Evolutionary conservation across 2,797 vertebrate species (phyloP).

Genomic region (Acanthurus leucopareius): DNA sequence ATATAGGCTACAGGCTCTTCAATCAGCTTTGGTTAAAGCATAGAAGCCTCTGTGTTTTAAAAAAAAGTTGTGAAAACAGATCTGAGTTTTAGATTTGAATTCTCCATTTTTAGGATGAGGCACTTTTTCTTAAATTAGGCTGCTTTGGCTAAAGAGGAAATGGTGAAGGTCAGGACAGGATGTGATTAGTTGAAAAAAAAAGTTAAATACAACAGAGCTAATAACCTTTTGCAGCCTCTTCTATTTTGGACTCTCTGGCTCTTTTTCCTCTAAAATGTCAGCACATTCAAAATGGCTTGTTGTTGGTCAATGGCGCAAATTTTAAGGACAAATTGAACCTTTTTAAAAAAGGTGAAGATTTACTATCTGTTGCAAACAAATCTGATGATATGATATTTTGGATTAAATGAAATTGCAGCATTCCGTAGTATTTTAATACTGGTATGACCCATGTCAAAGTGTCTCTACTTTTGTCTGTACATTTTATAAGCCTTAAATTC

Average conservation of each 20-base stretch:
- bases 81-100: background rate
- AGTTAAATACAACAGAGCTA: background rate
- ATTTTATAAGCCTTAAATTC: background rate
- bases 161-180: background rate
- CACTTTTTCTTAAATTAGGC: background rate
- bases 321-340: background rate
- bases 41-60: background rate
- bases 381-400: too few relatives aligned
- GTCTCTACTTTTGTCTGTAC: too few relatives aligned
- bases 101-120: background rate
- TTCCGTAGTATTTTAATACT: background rate
- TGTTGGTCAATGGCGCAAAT: background rate
- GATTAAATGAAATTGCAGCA: background rate
- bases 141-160: background rate
- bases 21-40: conserved; percentile 11
- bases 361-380: too few relatives aligned
- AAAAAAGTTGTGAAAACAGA: background rate
- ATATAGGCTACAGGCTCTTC: background rate
- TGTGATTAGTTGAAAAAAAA: background rate
- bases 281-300: background rate
- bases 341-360: background rate
- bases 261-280: background rate
- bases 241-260: background rate
- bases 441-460: background rate
- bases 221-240: background rate